Conservation (phyloP, 2,888 invertebrate species). For the Andrena dorsata region DNA sequence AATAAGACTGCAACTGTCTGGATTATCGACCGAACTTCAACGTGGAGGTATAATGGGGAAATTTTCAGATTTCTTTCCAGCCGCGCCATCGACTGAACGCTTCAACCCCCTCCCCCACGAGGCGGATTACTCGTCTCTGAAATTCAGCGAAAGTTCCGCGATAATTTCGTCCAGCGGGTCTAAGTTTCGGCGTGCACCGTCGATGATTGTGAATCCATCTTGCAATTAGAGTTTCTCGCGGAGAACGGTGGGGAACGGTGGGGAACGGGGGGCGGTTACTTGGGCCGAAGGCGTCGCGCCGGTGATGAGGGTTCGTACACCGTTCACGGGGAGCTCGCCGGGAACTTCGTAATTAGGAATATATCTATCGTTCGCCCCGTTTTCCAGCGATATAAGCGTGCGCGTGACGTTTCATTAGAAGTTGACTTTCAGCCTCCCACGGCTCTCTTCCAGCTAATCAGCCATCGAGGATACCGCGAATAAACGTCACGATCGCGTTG, state of each 20-base stretch:
- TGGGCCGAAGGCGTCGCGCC: constrained; percentile 25
- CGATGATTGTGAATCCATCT: constrained; percentile 12
- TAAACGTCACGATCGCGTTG: constrained; percentile 27
- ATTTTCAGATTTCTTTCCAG: not conserved
- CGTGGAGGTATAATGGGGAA: too few relatives aligned
- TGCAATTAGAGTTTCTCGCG: constrained; percentile 24
- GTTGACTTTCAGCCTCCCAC: constrained; percentile 23
- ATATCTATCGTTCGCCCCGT: constrained; percentile 54
- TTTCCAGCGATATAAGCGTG: constrained; percentile 47
- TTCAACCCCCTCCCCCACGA: not conserved
- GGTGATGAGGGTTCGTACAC: constrained; percentile 36
- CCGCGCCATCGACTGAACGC: constrained; percentile 1
- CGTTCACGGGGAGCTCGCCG: constrained; percentile 20
- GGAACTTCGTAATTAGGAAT: constrained; percentile 56
- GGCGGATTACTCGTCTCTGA: too few relatives aligned
- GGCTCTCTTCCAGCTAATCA: constrained; percentile 24
- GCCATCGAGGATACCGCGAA: constrained; percentile 15
- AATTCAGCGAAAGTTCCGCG: not conserved
- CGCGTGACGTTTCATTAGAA: constrained; percentile 66
- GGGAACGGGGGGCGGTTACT: constrained; percentile 9
- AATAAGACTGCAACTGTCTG: constrained; percentile 9
- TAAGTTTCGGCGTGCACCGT: not conserved
- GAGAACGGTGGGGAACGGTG: not conserved
- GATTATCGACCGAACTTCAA: constrained; percentile 17
- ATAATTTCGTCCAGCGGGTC: not conserved